Percentiles rank a stretch among this genome's conserved stretches.
phyloP scores from a whole-genome alignment of 2,113 vertebrate genomes.

The Anseranas semipalmata region DNA sequence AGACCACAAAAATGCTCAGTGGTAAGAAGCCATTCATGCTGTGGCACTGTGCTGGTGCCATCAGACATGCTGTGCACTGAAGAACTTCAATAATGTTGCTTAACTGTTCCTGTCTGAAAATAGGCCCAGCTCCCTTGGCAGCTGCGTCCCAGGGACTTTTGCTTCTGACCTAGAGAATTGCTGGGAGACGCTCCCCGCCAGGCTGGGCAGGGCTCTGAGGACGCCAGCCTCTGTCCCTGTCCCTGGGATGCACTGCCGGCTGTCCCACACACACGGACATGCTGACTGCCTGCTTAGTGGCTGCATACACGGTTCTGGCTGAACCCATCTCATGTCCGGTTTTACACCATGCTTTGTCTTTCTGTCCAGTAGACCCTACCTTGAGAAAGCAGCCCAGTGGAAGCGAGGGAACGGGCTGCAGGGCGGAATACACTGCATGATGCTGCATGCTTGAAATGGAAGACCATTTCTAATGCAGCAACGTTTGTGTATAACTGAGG shows the following conservation, averaged over 20 bases:
- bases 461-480: neutral
- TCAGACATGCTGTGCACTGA: accelerated
- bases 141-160: neutral
- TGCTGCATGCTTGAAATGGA: neutral
- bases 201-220: neutral
- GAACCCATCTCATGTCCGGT: neutral
- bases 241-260: neutral
- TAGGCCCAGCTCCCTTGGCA: neutral
- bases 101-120: neutral
- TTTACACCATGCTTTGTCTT: neutral
- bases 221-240: neutral
- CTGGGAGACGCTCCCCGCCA: neutral
- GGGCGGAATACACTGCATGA: neutral
- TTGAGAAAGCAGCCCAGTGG: neutral
- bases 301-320: accelerated
- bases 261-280: neutral
- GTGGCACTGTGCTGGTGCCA: neutral
- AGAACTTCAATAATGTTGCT: neutral
- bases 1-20: neutral
- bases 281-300: neutral
- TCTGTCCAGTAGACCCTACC: neutral
- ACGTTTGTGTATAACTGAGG: neutral
- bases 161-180: neutral
- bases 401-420: neutral
- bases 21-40: accelerated